phyloP scores from a whole-genome alignment of 53 echinoderm and acorn worm species.

The Apostichopus leukothele region DNA sequence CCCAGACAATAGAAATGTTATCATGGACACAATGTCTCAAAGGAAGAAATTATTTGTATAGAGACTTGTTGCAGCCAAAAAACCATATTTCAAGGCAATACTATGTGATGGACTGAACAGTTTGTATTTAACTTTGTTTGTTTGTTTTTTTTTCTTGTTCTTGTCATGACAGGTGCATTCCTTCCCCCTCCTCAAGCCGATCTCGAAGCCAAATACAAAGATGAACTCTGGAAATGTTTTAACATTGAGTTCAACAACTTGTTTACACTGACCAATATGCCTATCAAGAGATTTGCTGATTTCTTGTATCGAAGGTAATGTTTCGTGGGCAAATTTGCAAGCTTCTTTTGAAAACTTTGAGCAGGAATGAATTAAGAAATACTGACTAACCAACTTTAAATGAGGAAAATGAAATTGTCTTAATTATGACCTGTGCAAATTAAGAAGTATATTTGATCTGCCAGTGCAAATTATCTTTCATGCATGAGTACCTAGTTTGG shows the following conservation, averaged over 20 bases:
- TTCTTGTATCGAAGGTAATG: constrained; percentile 70
- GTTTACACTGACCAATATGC: constrained; percentile 84
- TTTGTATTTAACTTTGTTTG: not conserved
- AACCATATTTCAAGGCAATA: not conserved
- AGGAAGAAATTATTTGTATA: too few relatives aligned
- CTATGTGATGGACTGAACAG: not conserved
- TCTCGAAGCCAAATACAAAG: constrained; percentile 73
- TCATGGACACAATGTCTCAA: not conserved
- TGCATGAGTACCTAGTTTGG: too few relatives aligned
- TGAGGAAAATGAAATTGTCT: too few relatives aligned
- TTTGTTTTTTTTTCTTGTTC: not conserved
- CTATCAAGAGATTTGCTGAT: constrained; percentile 84
- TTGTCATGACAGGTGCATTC: constrained; percentile 54
- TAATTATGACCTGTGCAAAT: too few relatives aligned
- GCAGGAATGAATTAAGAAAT: too few relatives aligned
- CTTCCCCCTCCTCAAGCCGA: constrained; percentile 77
- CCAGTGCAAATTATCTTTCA: too few relatives aligned
- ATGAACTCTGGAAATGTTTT: constrained; percentile 69
- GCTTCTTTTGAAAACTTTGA: too few relatives aligned
- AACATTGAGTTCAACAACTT: constrained; percentile 80
- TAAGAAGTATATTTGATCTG: too few relatives aligned
- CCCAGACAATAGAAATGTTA: too few relatives aligned
- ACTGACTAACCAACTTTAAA: too few relatives aligned
- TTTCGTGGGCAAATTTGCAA: not conserved
- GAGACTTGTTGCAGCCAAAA: not conserved